Conservation (phyloP, 2,113 vertebrate genomes). For the Ceuthmochares aereus region DNA sequence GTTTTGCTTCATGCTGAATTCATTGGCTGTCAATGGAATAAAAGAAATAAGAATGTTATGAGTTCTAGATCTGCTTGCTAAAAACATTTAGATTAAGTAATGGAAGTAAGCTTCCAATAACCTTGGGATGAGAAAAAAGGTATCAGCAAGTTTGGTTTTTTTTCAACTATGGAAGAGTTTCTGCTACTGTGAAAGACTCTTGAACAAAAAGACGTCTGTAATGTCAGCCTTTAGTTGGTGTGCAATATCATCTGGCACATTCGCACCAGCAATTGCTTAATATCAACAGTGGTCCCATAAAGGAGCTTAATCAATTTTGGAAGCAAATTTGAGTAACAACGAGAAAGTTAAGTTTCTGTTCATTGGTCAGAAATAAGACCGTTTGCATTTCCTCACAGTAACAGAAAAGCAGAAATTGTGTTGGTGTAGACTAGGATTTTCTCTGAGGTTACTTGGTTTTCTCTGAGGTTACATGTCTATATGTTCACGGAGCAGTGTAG, state of each 20-base stretch:
- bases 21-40: background rate
- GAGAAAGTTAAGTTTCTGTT: background rate
- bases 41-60: background rate
- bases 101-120: background rate
- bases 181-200: background rate
- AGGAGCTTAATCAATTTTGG: background rate
- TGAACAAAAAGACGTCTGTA: background rate
- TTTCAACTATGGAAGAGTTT: background rate
- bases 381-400: background rate
- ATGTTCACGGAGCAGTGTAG: background rate
- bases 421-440: background rate
- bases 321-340: background rate
- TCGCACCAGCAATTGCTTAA: background rate
- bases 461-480: background rate
- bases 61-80: background rate
- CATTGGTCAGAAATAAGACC: background rate
- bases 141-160: background rate
- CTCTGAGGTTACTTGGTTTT: background rate
- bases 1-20: background rate
- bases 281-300: background rate
- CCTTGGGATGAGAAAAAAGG: background rate
- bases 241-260: background rate
- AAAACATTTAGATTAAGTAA: background rate
- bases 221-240: background rate
- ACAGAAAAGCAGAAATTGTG: background rate